Evolutionary conservation across 2,888 invertebrate species (phyloP).

Genomic region (Lottia scabra): DNA sequence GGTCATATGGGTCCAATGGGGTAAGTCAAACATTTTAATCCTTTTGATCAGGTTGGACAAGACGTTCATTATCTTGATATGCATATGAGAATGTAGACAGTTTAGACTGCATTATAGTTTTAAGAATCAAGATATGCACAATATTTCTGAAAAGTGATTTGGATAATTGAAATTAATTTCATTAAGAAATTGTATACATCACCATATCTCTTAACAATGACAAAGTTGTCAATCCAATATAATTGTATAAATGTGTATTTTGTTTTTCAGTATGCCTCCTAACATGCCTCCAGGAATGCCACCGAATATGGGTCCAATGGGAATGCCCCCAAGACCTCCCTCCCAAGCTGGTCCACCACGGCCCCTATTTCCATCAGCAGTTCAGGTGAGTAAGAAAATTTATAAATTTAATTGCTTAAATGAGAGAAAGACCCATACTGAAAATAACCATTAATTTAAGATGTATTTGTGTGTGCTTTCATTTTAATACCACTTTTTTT

Average conservation of each 20-base stretch:
- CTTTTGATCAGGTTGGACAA: background rate
- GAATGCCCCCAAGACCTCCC: conserved; percentile 35
- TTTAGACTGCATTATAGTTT: no score
- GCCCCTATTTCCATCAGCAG: conserved; percentile 64
- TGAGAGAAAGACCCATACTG: background rate
- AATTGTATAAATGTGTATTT: background rate
- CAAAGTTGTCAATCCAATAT: no score
- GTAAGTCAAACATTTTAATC: conserved; percentile 35
- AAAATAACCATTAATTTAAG: no score
- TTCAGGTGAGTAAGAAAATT: conserved; percentile 45
- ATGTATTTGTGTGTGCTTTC: no score
- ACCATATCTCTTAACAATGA: no score
- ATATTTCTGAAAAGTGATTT: no score
- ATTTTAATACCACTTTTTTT: no score
- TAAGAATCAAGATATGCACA: no score
- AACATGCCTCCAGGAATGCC: conserved; percentile 51
- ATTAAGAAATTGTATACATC: no score
- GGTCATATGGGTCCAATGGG: conserved; percentile 55
- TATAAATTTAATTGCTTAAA: background rate
- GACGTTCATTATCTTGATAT: no score
- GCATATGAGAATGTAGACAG: no score
- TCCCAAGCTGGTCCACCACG: conserved; percentile 49
- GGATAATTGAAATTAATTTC: no score
- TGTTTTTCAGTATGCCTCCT: conserved; percentile 36
- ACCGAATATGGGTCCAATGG: conserved; percentile 44